These are phyloP conservation scores for Physella acuta DNA, from an alignment of 1,140 invertebrate species.

Conservation along the genomic window DNA sequence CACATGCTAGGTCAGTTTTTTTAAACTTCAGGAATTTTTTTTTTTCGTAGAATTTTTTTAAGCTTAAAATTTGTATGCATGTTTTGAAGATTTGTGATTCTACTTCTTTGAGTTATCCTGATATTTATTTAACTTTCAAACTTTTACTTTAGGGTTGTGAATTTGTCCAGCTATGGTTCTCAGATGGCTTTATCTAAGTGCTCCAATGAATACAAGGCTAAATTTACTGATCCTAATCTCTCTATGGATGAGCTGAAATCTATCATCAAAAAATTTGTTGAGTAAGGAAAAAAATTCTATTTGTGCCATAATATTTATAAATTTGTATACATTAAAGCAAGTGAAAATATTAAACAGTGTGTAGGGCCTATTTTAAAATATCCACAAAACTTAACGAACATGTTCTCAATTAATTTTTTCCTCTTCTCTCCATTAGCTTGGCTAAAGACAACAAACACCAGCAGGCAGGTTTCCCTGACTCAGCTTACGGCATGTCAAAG, in stretches of 20 bases:
- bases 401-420: too few species aligned
- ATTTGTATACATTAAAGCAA: too few species aligned
- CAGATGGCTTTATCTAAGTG: conserved; percentile 59
- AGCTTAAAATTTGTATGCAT: too few species aligned
- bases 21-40: neutral
- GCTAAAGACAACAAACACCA: conserved; percentile 63
- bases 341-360: too few species aligned
- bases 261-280: conserved; percentile 71
- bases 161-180: conserved; percentile 70
- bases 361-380: too few species aligned
- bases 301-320: too few species aligned
- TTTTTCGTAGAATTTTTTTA: neutral
- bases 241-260: conserved; percentile 65
- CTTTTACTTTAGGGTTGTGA: conserved; percentile 67
- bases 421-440: too few species aligned
- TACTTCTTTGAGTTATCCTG: too few species aligned
- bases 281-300: too few species aligned
- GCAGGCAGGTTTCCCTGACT: conserved; percentile 67
- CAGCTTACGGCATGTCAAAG: conserved; percentile 72
- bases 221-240: conserved; percentile 56
- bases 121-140: too few species aligned
- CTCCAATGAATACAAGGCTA: conserved; percentile 54
- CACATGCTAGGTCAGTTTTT: conserved; percentile 63
- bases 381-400: too few species aligned
- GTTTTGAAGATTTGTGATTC: too few species aligned